A percentile compares a stretch with the other conserved stretches of the same genome.
phyloP scores from a whole-genome alignment of 2,888 invertebrate species.

The Stictocephala bisonia region DNA sequence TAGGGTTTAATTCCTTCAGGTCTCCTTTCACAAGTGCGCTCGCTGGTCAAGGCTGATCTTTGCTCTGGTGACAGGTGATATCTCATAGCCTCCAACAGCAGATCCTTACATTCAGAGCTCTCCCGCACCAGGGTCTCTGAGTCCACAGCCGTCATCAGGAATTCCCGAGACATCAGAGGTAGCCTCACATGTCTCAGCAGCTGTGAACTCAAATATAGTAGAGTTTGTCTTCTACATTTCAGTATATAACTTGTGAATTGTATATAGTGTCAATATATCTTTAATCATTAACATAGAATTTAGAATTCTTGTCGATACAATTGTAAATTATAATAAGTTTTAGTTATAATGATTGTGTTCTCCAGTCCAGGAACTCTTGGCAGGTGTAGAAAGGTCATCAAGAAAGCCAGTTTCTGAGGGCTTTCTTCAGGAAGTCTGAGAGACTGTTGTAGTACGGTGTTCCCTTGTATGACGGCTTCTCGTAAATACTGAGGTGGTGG shows the following conservation, averaged over 20 bases:
- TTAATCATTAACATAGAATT: background rate
- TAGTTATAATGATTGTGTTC: background rate
- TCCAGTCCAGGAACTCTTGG: too few species aligned
- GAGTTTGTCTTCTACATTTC: background rate
- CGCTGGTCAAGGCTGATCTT: conserved; percentile 71
- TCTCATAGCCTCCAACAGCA: conserved; percentile 76
- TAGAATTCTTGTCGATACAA: background rate
- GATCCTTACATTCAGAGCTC: conserved; percentile 72
- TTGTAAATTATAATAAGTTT: background rate
- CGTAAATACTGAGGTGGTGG: too few species aligned
- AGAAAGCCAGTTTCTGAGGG: too few species aligned
- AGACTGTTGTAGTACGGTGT: too few species aligned
- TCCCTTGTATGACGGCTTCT: too few species aligned
- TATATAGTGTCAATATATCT: too few species aligned
- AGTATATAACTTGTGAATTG: background rate
- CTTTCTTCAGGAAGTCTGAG: too few species aligned
- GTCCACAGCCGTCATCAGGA: conserved; percentile 75
- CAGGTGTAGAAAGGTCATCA: too few species aligned
- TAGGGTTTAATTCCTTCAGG: conserved; percentile 76
- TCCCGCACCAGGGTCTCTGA: conserved; percentile 74
- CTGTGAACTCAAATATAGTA: conserved; percentile 60
- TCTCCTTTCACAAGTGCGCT: conserved; percentile 72
- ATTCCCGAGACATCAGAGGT: conserved; percentile 73
- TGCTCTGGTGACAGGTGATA: conserved; percentile 77
- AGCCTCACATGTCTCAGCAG: conserved; percentile 74